Evolutionary conservation across 2,113 vertebrate species (phyloP).

Genomic region (Barnardius zonarius): DNA sequence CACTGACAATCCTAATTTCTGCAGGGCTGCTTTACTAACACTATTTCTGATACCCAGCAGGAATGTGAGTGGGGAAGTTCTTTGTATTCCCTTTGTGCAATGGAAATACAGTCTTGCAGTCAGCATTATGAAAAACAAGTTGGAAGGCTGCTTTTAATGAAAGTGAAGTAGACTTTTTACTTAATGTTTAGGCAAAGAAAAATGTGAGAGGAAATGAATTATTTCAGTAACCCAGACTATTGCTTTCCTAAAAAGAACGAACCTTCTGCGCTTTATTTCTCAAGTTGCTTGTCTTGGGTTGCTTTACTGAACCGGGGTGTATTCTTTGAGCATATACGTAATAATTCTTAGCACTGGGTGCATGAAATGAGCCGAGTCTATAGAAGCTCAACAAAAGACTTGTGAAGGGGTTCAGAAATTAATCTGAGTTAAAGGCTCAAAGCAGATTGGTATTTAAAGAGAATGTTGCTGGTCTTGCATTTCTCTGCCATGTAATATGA

Average conservation of each 20-base stretch:
- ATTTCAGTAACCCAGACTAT: not conserved
- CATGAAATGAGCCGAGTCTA: not conserved
- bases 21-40: not conserved
- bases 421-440: not conserved
- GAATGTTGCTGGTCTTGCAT: not conserved
- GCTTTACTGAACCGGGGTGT: not conserved
- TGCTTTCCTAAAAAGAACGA: not conserved
- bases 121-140: not conserved
- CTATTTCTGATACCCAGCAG: not conserved
- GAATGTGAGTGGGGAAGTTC: not conserved
- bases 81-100: not conserved
- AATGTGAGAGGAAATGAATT: not conserved
- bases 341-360: not conserved
- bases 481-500: not conserved
- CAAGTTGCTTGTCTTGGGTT: not conserved
- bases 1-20: not conserved
- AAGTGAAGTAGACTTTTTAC: not conserved
- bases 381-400: not conserved
- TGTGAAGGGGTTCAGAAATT: not conserved
- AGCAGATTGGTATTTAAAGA: not conserved
- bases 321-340: not conserved
- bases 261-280: not conserved
- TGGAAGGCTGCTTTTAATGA: not conserved
- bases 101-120: not conserved
- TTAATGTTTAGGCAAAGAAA: not conserved